Evolutionary conservation across 2,113 vertebrate genomes (phyloP), one percentile per base, ranked within the genome.

Genomic region (Tinamus guttatus): DNA sequence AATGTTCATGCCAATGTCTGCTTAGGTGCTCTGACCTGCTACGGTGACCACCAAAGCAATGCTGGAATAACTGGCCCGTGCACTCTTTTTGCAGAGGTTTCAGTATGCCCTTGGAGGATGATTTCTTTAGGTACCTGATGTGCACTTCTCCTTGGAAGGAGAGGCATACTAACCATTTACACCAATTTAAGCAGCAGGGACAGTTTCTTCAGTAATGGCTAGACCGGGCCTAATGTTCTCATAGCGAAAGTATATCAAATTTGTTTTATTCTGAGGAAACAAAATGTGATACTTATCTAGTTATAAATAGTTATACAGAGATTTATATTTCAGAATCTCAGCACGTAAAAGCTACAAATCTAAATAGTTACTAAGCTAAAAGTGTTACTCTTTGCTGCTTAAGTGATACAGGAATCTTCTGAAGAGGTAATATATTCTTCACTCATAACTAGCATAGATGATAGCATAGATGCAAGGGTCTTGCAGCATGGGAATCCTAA

Each of bases 371-470:
- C 79, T 93, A 90, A 94, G 94, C 92, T 94, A 13, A 60, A 89
- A 85, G 63, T 45, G 60, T 67, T 63, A 65, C 62, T 77, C 87
- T 95, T 74, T 94, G 81, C 75, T 90, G 68, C 54, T 90, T 21
- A 95, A 91, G 86, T 70, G 41, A 49, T 74, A 88, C 78, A 81
- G 19, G 85, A 75, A 82, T 62, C 84, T 89, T 89, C 52, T 34
- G 80, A 85, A 93, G 89, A 94, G 94, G 84, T 78, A 76, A 34
- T 17, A 32, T 21, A 12, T 60, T 79, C 64, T 86, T 91, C 78
- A 60, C 60, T 69, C 58, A 16, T 74, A 95, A 83, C 93, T 94
- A 87, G 79, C 52, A 85, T 1, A 89, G 85, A 96, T 96, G 86
- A 86, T 43, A 87, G 63, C n/a, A 93, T 69, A 79, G 30, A 38